Base-by-base conservation (phyloP, 92 coral and sea anemone species). In the Muricea muricata region DNA sequence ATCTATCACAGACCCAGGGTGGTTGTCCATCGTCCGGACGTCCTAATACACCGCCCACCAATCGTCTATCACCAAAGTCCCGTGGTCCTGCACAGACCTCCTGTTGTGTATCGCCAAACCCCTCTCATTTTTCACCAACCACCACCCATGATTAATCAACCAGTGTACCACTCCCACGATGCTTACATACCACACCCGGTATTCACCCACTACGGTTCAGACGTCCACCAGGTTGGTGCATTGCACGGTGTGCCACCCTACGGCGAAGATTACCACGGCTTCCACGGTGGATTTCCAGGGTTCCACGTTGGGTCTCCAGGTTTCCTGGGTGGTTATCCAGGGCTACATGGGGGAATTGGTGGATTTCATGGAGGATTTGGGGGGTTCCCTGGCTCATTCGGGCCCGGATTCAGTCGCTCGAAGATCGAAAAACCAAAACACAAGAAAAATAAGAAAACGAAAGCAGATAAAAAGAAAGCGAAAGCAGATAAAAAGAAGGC, bases 111-210 rank as follows among this genome's bases (percentile, higher is more conserved):
- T 76, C 91, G 82, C 31, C 98, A 97, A 79, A 95, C 98, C 0
- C 98, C 99, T 45, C 93, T 97, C 10, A 93, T 97, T 76, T 97
- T 97, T 67, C 99, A 97, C 45, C 99, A 97, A 70, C 99, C 99
- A 7, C 89, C 99, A 2, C 99, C 99, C 0, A 83, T 97, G 92
- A 85, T 83, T n/a, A 90, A 84, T 34, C 99, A 97, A 34, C 98
- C 94, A 15, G 81, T 97, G 1, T 57, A 86, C 28, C 86, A 94
- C 24, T 89, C 99, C 8, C 94, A 91, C 55, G 99, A 97, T 46
- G 40, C 89, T 31, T 97, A 97, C 69, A 52, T 45, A 2, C 92
- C 98, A 10, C 98, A 97, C 21, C 91, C 92, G 15, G 87, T 86
- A 58, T 94, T 84, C 55, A 91, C 89, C 9, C 99, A 97, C 6